Evolutionary conservation across 2,888 invertebrate genomes (phyloP), one percentile per base, ranked within the genome.

Genomic region (Pseudococcus viburni): DNA sequence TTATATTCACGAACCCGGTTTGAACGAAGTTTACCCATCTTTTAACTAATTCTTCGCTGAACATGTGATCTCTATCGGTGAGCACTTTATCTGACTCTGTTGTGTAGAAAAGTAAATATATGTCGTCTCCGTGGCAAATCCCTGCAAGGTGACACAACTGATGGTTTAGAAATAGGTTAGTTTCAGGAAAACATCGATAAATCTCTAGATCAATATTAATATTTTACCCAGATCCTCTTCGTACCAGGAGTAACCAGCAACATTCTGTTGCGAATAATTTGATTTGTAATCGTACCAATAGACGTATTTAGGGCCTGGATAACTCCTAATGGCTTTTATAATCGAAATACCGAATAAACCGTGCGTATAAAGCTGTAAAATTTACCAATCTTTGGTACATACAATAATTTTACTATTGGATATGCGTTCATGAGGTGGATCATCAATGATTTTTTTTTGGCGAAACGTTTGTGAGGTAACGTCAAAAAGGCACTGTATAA

Each of bases 11-110:
- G 8, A 12, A 85, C 85, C 85, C 22, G 11, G 39, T 85, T 19
- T 68, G n/a, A 2, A 64, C 22, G 12, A 85, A 85, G 22, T 85
- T 85, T 8, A 85, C 59, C 85, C 85, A 85, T 85, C 85, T 59
- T 64, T 55, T 85, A 39, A 85, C 59, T 9, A 85, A 7, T 33
- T 85, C 85, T 39, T 85, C n/a, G n/a, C 85, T 64, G 39, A 85
- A 64, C 15, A 26, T 64, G 39, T 17, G 9, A 39, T 85, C 85
- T 48, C n/a, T 48, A 9, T 48, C 22, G 17, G 84, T 84, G 6
- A 84, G 26, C 11, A 51, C 0, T 4, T 19, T 4, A 15, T 12
- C 22, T 0, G 84, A 84, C 6, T 46, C 22, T 19, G 48, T 4
- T 6, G 46, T 46, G 19, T 17, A 8, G 11, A 19, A 84, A 17